Conservation (phyloP, 2,888 invertebrate species). For the Disparrhopalites patrizii region DNA sequence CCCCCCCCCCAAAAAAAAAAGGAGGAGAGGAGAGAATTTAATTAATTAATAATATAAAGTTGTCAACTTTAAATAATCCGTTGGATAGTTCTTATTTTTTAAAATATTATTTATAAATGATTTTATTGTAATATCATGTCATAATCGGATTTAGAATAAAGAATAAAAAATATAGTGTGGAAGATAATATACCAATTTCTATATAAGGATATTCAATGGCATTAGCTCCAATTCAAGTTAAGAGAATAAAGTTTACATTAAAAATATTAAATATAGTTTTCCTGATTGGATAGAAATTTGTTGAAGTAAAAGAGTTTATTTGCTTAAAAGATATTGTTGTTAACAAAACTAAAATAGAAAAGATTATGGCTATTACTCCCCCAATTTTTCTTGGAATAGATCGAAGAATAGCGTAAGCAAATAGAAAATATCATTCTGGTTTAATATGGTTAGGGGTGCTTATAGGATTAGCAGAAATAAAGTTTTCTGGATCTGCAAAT, state of each 20-base stretch:
- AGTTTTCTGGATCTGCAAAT: slow-evolving; percentile 69
- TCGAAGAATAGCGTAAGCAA: slow-evolving; percentile 75
- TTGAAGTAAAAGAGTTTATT: slow-evolving; percentile 32
- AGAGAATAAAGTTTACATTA: slow-evolving; percentile 57
- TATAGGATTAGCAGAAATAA: slow-evolving; percentile 65
- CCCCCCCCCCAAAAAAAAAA: too few relatives aligned
- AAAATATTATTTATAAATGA: too few relatives aligned
- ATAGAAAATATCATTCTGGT: slow-evolving; percentile 81
- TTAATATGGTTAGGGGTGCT: slow-evolving; percentile 71
- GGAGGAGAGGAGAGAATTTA: too few relatives aligned
- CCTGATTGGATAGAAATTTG: neutral
- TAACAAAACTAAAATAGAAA: slow-evolving; percentile 65
- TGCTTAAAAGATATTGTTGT: slow-evolving; percentile 61
- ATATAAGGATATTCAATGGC: slow-evolving; percentile 66
- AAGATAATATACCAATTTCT: slow-evolving; percentile 60
- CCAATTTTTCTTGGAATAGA: slow-evolving; percentile 76
- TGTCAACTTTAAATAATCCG: too few relatives aligned
- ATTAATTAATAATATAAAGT: too few relatives aligned
- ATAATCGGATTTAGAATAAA: slow-evolving; percentile 58
- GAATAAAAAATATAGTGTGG: slow-evolving; percentile 59
- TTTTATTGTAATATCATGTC: too few relatives aligned
- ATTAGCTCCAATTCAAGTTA: slow-evolving; percentile 69
- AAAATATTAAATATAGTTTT: slow-evolving; percentile 57
- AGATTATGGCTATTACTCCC: slow-evolving; percentile 64
- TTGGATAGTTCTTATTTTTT: too few relatives aligned